These are phyloP conservation scores for Netelia virgata DNA, from an alignment of 2,888 invertebrate genomes.

Conservation along the genomic window DNA sequence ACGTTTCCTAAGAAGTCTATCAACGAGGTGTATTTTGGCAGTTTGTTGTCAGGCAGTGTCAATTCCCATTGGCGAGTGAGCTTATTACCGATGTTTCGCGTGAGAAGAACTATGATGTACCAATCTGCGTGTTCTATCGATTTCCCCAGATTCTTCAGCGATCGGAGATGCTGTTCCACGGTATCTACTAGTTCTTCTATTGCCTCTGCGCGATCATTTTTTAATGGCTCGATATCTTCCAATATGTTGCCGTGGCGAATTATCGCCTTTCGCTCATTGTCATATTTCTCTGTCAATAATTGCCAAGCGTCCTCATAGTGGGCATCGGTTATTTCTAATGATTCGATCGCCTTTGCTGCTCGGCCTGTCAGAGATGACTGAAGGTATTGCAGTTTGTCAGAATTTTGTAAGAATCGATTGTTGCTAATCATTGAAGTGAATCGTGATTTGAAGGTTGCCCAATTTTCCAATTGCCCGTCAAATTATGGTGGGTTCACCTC, in stretches of 20 bases:
- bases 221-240: constrained; percentile 18
- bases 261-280: constrained; percentile 62
- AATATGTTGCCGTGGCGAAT: constrained; percentile 57
- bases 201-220: constrained; percentile 38
- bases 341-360: constrained; percentile 67
- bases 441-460: constrained; percentile 66
- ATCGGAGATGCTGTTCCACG: constrained; percentile 59
- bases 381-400: constrained; percentile 69
- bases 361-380: constrained; percentile 64
- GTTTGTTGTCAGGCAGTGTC: constrained; percentile 47
- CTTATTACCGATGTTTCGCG: constrained; percentile 32
- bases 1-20: constrained; percentile 58
- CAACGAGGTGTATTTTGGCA: constrained; percentile 45
- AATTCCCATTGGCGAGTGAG: constrained; percentile 57
- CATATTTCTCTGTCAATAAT: constrained; percentile 63
- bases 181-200: constrained; percentile 56
- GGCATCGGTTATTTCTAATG: constrained; percentile 58
- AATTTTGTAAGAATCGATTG: constrained; percentile 39
- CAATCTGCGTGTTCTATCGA: constrained; percentile 37
- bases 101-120: constrained; percentile 23
- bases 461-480: constrained; percentile 67
- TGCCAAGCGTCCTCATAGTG: constrained; percentile 70
- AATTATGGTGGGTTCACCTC: constrained; percentile 65
- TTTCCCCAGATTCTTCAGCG: constrained; percentile 48
- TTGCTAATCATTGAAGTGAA: constrained; percentile 66